Percentiles rank a stretch among this genome's conserved stretches.
Evolutionary conservation across 2,113 vertebrate species (phyloP).

Genomic region (Phrynosoma blainvillii): DNA sequence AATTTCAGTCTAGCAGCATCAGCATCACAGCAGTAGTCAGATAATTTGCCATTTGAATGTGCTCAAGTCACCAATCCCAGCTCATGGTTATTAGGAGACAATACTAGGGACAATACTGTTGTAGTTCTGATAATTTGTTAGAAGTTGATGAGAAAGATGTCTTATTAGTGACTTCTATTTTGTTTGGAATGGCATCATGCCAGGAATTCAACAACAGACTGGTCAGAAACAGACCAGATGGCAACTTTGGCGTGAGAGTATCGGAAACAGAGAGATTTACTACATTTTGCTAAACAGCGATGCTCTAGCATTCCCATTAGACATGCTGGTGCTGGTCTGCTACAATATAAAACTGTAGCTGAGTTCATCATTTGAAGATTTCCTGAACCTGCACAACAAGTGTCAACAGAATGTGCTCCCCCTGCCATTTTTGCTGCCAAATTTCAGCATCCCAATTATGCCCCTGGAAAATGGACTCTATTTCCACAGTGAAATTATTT

Average conservation of each 20-base stretch:
- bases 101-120: background rate
- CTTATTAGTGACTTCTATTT: slow-evolving; percentile 1
- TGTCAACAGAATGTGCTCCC: too few relatives aligned
- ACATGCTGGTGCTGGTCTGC: background rate
- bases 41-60: background rate
- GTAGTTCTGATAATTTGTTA: background rate
- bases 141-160: background rate
- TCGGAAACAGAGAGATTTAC: background rate
- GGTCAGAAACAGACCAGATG: background rate
- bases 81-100: background rate
- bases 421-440: too few relatives aligned
- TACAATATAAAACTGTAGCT: background rate
- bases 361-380: background rate
- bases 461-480: too few relatives aligned
- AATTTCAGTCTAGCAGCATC: background rate
- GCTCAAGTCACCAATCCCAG: background rate
- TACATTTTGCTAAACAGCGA: background rate
- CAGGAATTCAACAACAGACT: background rate
- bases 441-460: too few relatives aligned
- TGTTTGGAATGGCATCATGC: background rate
- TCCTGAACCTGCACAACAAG: too few relatives aligned
- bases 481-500: too few relatives aligned
- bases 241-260: too few relatives aligned
- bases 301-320: background rate
- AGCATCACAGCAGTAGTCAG: background rate